phyloP scores from a whole-genome alignment of 1,140 invertebrate species.

The Heliconius congener region DNA sequence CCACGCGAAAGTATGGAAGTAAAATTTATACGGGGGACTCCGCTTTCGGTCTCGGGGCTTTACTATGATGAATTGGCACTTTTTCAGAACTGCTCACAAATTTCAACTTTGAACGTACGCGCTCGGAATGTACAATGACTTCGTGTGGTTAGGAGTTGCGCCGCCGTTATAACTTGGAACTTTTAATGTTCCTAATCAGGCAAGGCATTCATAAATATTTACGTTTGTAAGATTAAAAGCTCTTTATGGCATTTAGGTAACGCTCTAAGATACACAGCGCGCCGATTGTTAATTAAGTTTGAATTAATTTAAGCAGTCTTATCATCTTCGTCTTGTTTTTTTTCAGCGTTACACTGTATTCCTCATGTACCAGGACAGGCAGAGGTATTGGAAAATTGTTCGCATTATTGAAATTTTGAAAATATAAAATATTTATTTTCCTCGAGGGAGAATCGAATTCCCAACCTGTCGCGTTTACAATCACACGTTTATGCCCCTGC shows the following conservation, averaged over 20 bases:
- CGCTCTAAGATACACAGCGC: constrained; percentile 40
- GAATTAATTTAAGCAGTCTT: constrained; percentile 38
- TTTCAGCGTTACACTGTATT: too few relatives aligned
- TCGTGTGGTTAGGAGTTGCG: constrained; percentile 55
- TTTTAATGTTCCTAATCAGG: constrained; percentile 78
- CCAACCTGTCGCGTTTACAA: too few relatives aligned
- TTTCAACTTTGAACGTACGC: constrained; percentile 69
- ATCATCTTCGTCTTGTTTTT: background rate
- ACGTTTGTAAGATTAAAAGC: constrained; percentile 67
- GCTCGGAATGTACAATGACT: constrained; percentile 75
- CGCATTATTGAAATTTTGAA: too few relatives aligned
- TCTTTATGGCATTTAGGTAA: constrained; percentile 61
- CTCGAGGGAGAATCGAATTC: too few relatives aligned
- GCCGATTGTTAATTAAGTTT: constrained; percentile 55
- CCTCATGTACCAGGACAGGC: too few relatives aligned
- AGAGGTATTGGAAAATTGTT: too few relatives aligned
- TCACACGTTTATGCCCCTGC: too few relatives aligned
- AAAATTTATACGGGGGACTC: constrained; percentile 81
- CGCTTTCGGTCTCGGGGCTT: constrained; percentile 72
- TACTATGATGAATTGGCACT: constrained; percentile 80
- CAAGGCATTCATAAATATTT: constrained; percentile 68
- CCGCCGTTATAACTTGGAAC: constrained; percentile 65
- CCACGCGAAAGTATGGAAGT: constrained; percentile 81
- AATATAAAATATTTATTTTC: too few relatives aligned
- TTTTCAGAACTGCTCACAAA: constrained; percentile 76